phyloP scores from a whole-genome alignment of 2,888 invertebrate species.

The Drosophila koepferae region DNA sequence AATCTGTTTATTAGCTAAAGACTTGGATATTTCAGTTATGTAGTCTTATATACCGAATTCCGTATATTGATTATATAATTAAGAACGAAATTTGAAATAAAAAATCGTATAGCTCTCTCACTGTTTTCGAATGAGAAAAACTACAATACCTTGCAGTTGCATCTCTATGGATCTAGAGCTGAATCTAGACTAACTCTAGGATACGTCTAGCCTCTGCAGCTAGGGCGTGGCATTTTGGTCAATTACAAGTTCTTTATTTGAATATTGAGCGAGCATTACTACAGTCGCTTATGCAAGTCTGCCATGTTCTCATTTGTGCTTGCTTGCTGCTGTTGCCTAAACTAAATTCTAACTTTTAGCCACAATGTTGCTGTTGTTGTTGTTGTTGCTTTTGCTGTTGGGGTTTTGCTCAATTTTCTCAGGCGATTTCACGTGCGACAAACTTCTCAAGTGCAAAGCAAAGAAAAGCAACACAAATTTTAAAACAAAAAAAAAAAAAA shows the following conservation, averaged over 20 bases:
- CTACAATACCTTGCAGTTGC: too few species aligned
- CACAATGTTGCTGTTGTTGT: conserved; percentile 24
- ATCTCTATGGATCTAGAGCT: neutral
- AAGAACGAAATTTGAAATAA: too few species aligned
- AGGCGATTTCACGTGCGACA: conserved; percentile 84
- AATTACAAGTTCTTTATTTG: too few species aligned
- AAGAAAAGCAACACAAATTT: conserved; percentile 72
- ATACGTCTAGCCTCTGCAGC: too few species aligned
- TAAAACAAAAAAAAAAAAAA: conserved; percentile 22
- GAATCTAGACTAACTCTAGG: too few species aligned
- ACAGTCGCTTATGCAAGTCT: neutral
- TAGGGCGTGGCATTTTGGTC: neutral
- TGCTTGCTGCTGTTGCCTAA: conserved; percentile 28
- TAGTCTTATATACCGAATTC: neutral
- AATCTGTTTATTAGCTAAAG: neutral
- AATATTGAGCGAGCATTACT: neutral
- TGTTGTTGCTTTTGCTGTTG: conserved; percentile 20
- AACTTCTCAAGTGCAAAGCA: conserved; percentile 84
- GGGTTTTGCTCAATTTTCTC: conserved; percentile 80
- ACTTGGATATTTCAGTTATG: neutral
- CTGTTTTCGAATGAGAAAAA: too few species aligned
- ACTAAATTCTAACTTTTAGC: conserved; percentile 62
- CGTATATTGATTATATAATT: neutral
- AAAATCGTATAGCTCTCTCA: too few species aligned
- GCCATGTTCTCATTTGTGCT: neutral